Conservation (phyloP, 2,888 invertebrate species). For the Octodonta nipae region DNA sequence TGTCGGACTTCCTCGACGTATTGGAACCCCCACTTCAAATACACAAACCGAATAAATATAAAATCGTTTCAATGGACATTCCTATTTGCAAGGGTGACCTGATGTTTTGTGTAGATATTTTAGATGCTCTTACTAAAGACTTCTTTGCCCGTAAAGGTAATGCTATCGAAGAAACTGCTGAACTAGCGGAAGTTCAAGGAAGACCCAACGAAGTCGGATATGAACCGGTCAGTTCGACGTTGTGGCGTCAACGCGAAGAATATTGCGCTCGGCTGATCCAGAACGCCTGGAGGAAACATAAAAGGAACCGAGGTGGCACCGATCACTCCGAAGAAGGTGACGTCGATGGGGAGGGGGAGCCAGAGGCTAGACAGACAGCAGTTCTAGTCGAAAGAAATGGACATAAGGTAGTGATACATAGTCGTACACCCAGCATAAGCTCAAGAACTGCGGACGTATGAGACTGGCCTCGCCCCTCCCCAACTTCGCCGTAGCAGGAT, state of each 20-base stretch:
- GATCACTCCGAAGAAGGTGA: slow-evolving; percentile 43
- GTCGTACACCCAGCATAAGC: slow-evolving; percentile 72
- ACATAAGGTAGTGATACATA: slow-evolving; percentile 81
- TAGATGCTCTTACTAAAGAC: slow-evolving; percentile 95
- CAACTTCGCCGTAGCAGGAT: slow-evolving; percentile 32
- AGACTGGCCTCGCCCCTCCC: slow-evolving; percentile 62
- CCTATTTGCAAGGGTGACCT: slow-evolving; percentile 94
- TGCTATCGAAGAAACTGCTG: slow-evolving; percentile 83
- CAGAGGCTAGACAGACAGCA: slow-evolving; percentile 54
- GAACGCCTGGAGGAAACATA: slow-evolving; percentile 85
- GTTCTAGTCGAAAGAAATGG: slow-evolving; percentile 78
- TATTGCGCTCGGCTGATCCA: slow-evolving; percentile 92
- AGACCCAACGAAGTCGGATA: slow-evolving; percentile 80
- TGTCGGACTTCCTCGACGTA: slow-evolving; percentile 90
- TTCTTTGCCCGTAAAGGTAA: slow-evolving; percentile 94
- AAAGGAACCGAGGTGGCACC: slow-evolving; percentile 48
- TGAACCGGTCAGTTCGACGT: slow-evolving; percentile 85
- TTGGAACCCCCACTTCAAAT: slow-evolving; percentile 94
- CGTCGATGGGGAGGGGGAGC: slow-evolving; percentile 28
- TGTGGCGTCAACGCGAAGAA: slow-evolving; percentile 92
- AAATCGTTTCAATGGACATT: slow-evolving; percentile 97
- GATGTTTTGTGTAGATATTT: slow-evolving; percentile 96
- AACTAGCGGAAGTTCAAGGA: slow-evolving; percentile 70
- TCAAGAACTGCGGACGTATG: slow-evolving; percentile 76
- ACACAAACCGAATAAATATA: slow-evolving; percentile 96